Conservation (phyloP, 1,140 invertebrate species). For the Heliconius congener region DNA sequence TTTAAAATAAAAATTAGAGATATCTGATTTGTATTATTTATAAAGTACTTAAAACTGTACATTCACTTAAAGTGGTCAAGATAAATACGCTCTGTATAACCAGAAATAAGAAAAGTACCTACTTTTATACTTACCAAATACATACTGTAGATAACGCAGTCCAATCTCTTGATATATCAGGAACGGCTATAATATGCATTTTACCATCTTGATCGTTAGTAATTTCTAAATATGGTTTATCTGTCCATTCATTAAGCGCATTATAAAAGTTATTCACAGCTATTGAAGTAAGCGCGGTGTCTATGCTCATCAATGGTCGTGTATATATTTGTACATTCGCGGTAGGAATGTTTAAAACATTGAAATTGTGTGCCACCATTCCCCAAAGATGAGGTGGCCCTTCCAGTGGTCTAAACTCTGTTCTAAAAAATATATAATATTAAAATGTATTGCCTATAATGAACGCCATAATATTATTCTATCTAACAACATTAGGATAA, state of each 20-base stretch:
- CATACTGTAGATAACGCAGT: constrained; percentile 58
- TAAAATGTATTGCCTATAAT: neutral
- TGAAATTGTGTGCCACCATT: constrained; percentile 68
- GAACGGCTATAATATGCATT: constrained; percentile 61
- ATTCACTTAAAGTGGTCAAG: no score
- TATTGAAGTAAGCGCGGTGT: constrained; percentile 52
- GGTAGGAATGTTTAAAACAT: constrained; percentile 50
- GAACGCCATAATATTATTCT: no score
- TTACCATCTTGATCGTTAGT: constrained; percentile 52
- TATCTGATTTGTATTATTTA: no score
- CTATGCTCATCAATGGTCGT: constrained; percentile 46
- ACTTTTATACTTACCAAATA: constrained; percentile 62
- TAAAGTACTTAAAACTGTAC: no score
- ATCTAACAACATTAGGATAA: no score
- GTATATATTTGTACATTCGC: constrained; percentile 50
- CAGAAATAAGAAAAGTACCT: neutral
- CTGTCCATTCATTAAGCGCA: constrained; percentile 58
- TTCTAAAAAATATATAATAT: constrained; percentile 45
- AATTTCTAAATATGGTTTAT: constrained; percentile 52
- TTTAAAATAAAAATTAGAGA: no score
- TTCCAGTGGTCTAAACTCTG: constrained; percentile 49
- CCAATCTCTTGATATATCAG: constrained; percentile 64
- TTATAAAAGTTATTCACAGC: constrained; percentile 59
- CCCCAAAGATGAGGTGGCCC: constrained; percentile 61
- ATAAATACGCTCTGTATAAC: no score